Percentiles rank a stretch among this genome's conserved stretches.
Evolutionary conservation across 1,140 invertebrate genomes (phyloP).

Genomic region (Druon quercuslanigerum): DNA sequence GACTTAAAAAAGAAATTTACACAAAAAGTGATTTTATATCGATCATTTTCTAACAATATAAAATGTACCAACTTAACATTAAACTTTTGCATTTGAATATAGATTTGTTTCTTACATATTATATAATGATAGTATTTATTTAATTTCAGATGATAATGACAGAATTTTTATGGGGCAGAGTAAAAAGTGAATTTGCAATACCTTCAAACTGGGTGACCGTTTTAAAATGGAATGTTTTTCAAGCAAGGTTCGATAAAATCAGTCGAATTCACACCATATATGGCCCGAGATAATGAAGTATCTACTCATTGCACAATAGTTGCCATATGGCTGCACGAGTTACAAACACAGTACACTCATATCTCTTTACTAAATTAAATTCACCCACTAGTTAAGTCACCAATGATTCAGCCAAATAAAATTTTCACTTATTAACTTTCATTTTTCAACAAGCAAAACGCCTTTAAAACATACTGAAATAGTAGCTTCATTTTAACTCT

Average conservation of each 20-base stretch:
- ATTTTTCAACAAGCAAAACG: no score
- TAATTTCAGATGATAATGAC: no score
- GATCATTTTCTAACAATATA: no score
- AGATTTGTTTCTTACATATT: no score
- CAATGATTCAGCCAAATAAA: neutral
- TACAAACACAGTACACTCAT: neutral
- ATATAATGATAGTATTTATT: no score
- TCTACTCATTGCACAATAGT: constrained; percentile 40
- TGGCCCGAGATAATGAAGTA: constrained; percentile 43
- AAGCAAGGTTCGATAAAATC: constrained; percentile 40
- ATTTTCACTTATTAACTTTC: neutral
- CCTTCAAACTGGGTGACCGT: neutral
- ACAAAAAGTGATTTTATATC: no score
- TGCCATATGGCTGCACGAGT: constrained; percentile 3
- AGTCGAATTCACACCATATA: constrained; percentile 50
- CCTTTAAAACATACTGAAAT: no score
- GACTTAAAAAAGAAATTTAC: no score
- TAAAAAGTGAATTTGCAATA: constrained; percentile 21
- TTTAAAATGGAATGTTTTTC: constrained; percentile 16
- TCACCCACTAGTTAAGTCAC: neutral
- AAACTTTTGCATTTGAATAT: no score
- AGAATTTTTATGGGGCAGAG: neutral
- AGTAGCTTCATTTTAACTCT: no score
- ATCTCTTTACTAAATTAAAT: neutral
- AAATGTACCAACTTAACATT: no score